Base-by-base conservation (phyloP, 2,797 vertebrate genomes). In the Coregonus suidteri region DNA sequence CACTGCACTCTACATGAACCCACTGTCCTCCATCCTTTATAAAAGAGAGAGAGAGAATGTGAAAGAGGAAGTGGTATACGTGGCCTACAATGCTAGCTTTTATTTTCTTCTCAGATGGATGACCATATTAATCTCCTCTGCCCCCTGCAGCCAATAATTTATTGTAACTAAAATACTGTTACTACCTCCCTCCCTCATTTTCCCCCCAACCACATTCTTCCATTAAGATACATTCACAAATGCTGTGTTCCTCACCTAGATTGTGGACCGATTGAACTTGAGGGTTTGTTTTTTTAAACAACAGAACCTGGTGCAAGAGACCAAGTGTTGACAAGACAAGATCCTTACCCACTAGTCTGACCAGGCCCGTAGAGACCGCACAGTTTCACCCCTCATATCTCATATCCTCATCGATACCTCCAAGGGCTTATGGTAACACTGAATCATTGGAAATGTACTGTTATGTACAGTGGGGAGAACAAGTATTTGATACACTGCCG, bases 1-100 rank as follows among this genome's bases (percentile, higher is more conserved):
- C 91, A 83, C 92, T 97, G 97, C 88, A 96, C 97, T 98, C 94
- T 88, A 70, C 84, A 79, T 98, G 96, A 98, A 96, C 97, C 90
- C 79, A 70, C 78, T 77, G 77, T 91, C 90, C 91, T 91, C 25
- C 25, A 25, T 25, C 25, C 25, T 25, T 25, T 25, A 91, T 91
- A 93, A 66, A 31, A 79, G 25, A 25, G 31, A 79, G 30, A 56
- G 16, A 66, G 30, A 41, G 52, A 70, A 41, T 4, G n/a, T 41
- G 20, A 78, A 2, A 62, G 56, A 18, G 15, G n/a, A 47, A 54
- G 31, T 18, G n/a, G 53, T 56, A 25, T 34, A 14, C 70, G 7
- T 64, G 56, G 3, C 18, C 76, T 75, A 62, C 47, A 75, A 73
- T 62, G 68, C 16, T 69, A 30, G 25, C 25, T 25, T 25, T 25